Conservation (phyloP, 2,888 invertebrate genomes). For the Pyrrhosoma nymphula region DNA sequence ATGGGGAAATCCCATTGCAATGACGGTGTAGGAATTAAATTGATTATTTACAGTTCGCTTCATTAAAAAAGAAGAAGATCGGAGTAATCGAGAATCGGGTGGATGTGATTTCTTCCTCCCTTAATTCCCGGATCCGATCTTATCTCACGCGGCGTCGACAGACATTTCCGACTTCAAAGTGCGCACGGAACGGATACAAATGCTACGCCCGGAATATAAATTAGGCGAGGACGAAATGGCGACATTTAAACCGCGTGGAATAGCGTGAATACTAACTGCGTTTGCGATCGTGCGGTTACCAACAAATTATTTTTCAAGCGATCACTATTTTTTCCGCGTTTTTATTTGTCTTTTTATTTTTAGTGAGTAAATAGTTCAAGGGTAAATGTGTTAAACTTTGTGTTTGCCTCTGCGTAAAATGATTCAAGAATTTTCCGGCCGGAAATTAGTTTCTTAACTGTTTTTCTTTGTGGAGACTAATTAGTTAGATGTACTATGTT, state of each 20-base stretch:
- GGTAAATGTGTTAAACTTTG: too few relatives aligned
- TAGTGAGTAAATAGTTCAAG: too few relatives aligned
- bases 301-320: not conserved
- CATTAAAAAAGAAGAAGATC: not conserved
- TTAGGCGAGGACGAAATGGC: not conserved
- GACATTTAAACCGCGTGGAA: not conserved
- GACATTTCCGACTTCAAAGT: not conserved
- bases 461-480: too few relatives aligned
- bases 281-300: not conserved
- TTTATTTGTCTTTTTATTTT: too few relatives aligned
- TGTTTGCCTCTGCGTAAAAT: too few relatives aligned
- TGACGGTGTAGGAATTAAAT: not conserved
- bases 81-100: not conserved
- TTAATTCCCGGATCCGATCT: not conserved
- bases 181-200: not conserved
- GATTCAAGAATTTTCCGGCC: too few relatives aligned
- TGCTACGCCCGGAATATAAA: not conserved
- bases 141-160: not conserved
- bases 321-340: too few relatives aligned
- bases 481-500: too few relatives aligned
- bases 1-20: not conserved
- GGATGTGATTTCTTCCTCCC: not conserved
- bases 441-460: too few relatives aligned
- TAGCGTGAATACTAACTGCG: not conserved
- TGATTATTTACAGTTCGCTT: not conserved